Evolutionary conservation across 2,797 vertebrate species (phyloP), one percentile per base, ranked within the genome.

Genomic region (Darevskia mixta): DNA sequence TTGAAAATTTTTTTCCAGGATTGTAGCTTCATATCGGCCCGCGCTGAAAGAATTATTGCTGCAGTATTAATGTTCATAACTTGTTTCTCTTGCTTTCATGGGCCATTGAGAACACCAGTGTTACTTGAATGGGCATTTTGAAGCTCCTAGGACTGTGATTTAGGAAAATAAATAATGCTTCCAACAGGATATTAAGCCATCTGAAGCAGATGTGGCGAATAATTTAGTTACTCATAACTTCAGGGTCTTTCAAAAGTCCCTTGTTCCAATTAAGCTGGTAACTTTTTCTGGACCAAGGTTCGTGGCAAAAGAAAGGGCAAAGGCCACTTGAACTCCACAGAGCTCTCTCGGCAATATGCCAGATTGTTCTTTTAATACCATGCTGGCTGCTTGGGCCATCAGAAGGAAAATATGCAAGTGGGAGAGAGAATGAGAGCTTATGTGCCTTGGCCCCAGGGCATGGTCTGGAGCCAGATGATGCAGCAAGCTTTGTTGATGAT

Each of bases 131-230:
- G 73, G 45, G 23, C 35, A 32, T 43, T 75, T 35, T 83, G 73
- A 67, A 87, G 77, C 67, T 73, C 58, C 38, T 87, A 13, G 41
- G 67, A 41, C 13, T 32, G 38, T 67, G 61, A 87, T 84, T 67
- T 67, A 83, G 43, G 35, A 81, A 81, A 66, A 80, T 80, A n/a
- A 88, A 78, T 87, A 83, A 78, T 82, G 71, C 15, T 87, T 69
- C 3, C 0, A 76, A 82, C 17, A 80, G 4, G 5, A 87, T 17
- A 0, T 78, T 91, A 85, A 5, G 35, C 87, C 27, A 83, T 15
- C 3, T 75, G 55, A 90, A 82, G 45, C 79, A 86, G 45, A 79
- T 23, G 8, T 75, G 83, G 83, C 35, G 66, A 13, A 3, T 82
- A 32, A 91, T 84, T 75, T 73, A 80, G 58, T 85, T 89, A 86